These are phyloP conservation scores for Exocentrus adspersus DNA, from an alignment of 2,888 invertebrate genomes.

Conservation along the genomic window DNA sequence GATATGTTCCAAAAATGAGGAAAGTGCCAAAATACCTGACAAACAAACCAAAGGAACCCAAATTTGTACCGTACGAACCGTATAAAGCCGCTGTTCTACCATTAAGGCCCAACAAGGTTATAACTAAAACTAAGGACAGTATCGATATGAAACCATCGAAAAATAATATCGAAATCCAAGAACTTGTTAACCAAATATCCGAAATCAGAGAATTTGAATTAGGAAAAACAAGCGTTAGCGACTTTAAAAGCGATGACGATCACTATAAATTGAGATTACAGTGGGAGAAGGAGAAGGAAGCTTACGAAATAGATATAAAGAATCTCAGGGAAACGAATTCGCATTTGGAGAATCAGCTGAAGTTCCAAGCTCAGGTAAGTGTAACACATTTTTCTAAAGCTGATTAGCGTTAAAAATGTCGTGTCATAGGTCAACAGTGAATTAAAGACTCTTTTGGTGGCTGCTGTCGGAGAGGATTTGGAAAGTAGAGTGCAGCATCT, in stretches of 20 bases:
- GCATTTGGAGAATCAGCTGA: slow-evolving; percentile 81
- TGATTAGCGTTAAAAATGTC: too few relatives aligned
- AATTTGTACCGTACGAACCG: slow-evolving; percentile 89
- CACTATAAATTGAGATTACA: slow-evolving; percentile 43
- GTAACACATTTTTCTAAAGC: not conserved
- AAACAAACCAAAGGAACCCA: slow-evolving; percentile 73
- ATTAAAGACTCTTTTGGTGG: slow-evolving; percentile 90
- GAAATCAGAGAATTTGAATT: slow-evolving; percentile 73
- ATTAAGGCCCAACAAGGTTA: slow-evolving; percentile 67
- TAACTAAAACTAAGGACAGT: slow-evolving; percentile 30
- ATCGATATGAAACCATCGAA: slow-evolving; percentile 58
- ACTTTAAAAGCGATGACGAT: slow-evolving; percentile 52
- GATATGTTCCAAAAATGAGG: slow-evolving; percentile 68
- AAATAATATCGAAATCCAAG: slow-evolving; percentile 66
- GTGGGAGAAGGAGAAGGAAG: slow-evolving; percentile 65
- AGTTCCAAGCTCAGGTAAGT: slow-evolving; percentile 80
- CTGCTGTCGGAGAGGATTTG: slow-evolving; percentile 94
- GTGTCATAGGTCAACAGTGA: slow-evolving; percentile 87
- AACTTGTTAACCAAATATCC: slow-evolving; percentile 77
- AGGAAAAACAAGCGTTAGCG: slow-evolving; percentile 65
- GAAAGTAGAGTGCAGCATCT: slow-evolving; percentile 89
- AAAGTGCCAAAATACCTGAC: slow-evolving; percentile 67
- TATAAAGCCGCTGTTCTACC: slow-evolving; percentile 87
- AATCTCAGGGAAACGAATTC: slow-evolving; percentile 75
- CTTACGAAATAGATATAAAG: slow-evolving; percentile 71